These are phyloP conservation scores for Suillia variegata DNA, from an alignment of 2,888 invertebrate species.

Conservation along the genomic window DNA sequence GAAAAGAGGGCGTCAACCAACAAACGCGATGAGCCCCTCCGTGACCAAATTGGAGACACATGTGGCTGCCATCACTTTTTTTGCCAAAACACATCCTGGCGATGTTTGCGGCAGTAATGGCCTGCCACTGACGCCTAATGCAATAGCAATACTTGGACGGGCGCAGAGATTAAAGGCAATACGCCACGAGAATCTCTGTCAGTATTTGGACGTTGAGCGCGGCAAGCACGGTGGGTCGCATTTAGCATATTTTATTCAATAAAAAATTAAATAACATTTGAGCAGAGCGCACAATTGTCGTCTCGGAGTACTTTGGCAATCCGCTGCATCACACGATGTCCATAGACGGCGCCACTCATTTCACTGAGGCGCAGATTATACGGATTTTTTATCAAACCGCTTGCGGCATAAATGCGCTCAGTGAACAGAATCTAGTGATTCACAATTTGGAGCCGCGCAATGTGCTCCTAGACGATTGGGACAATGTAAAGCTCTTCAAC, in stretches of 20 bases:
- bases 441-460: slow-evolving; percentile 83
- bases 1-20: no score
- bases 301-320: slow-evolving; percentile 78
- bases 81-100: slow-evolving; percentile 86
- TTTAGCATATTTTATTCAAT: neutral
- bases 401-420: slow-evolving; percentile 74
- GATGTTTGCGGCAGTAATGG: slow-evolving; percentile 96
- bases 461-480: slow-evolving; percentile 75
- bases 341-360: no score
- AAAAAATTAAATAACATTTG: no score
- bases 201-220: slow-evolving; percentile 88
- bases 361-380: slow-evolving; percentile 62
- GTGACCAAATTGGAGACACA: slow-evolving; percentile 31
- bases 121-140: slow-evolving; percentile 93
- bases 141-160: slow-evolving; percentile 89
- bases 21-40: neutral
- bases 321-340: slow-evolving; percentile 66
- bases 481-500: slow-evolving; percentile 84
- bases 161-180: slow-evolving; percentile 83
- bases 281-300: slow-evolving; percentile 79
- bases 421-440: slow-evolving; percentile 74
- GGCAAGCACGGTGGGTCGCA: slow-evolving; percentile 88
- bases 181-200: slow-evolving; percentile 80
- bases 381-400: slow-evolving; percentile 77
- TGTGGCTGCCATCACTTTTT: slow-evolving; percentile 88